Conservation (phyloP, 2,113 vertebrate species). For the Dryoscopus gambensis region DNA sequence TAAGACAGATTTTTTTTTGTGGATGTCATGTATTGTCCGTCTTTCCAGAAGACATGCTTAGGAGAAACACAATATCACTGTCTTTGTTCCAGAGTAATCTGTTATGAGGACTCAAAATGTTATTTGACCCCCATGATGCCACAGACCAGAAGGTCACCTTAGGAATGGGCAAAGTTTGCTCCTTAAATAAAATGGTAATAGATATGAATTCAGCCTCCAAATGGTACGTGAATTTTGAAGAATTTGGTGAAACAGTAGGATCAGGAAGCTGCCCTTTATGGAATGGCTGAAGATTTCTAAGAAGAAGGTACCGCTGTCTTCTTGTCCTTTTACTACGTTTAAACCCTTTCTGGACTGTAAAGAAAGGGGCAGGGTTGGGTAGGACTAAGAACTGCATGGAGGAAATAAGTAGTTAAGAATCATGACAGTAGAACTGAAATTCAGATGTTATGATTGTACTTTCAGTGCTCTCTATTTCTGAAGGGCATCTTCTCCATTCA, state of each 20-base stretch:
- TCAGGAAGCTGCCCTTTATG: neutral
- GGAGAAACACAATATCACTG: neutral
- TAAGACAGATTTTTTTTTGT: neutral
- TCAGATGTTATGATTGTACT: neutral
- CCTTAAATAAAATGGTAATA: neutral
- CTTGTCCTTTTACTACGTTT: neutral
- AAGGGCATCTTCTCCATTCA: neutral
- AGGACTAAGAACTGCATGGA: neutral
- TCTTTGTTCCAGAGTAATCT: neutral
- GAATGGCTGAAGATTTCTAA: neutral
- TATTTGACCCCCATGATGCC: neutral
- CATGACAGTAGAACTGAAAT: neutral
- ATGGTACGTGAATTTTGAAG: neutral
- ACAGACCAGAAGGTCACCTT: neutral
- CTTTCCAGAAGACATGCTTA: neutral
- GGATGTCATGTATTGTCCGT: fast-evolving
- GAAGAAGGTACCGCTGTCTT: neutral
- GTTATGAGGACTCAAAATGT: neutral
- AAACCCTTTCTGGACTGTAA: neutral
- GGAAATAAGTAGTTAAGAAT: neutral
- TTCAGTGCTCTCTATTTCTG: neutral
- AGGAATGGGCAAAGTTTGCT: neutral
- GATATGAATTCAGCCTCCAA: neutral
- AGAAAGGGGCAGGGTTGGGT: neutral
- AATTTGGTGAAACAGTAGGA: neutral